Evolutionary conservation across 2,113 vertebrate species (phyloP).

Genomic region (Leptosomus discolor): DNA sequence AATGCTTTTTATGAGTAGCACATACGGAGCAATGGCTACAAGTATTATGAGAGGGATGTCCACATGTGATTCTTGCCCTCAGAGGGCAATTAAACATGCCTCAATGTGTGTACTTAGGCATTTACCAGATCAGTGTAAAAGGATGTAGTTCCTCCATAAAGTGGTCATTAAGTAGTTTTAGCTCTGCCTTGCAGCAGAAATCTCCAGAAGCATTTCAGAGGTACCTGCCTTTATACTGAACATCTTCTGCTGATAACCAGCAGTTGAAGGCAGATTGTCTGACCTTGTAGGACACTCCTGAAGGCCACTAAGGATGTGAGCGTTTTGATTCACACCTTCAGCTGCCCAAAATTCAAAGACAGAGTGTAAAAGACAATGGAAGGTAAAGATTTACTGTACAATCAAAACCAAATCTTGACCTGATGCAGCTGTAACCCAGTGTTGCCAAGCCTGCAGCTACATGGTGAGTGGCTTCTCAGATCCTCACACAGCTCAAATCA

Average conservation of each 20-base stretch:
- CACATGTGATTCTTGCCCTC: neutral
- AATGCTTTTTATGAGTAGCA: neutral
- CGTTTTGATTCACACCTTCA: neutral
- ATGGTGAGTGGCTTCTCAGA: accelerated
- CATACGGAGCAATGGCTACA: neutral
- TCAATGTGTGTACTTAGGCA: neutral
- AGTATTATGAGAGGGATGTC: neutral
- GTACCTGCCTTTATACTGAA: neutral
- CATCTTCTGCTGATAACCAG: neutral
- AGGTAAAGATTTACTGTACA: neutral
- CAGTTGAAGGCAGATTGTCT: neutral
- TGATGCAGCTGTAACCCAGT: neutral
- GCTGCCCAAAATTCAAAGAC: neutral
- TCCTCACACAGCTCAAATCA: neutral
- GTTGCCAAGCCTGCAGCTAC: neutral
- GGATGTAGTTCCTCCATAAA: neutral
- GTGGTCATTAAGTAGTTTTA: neutral
- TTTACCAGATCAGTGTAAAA: neutral
- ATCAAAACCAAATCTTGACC: neutral
- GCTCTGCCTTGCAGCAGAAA: neutral
- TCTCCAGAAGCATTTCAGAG: neutral
- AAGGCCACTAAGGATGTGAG: neutral
- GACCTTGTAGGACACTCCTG: neutral
- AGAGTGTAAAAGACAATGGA: neutral
- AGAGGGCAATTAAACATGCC: neutral